phyloP scores from a whole-genome alignment of 2,888 invertebrate species.

The Thymelicus sylvestris region DNA sequence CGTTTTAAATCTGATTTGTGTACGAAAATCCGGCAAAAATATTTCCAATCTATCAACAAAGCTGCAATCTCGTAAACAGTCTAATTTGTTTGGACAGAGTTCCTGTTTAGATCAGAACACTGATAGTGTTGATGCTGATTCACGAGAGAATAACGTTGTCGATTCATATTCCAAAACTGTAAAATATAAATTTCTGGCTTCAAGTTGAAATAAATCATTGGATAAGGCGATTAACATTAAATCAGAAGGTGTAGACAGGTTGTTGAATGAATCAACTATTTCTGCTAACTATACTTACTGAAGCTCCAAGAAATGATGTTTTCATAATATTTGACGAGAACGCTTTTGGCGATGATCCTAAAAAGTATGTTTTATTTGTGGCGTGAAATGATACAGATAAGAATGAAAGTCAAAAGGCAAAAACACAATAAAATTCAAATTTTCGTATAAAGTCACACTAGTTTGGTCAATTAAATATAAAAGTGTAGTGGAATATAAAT shows the following conservation, averaged over 20 bases:
- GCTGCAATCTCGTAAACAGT: slow-evolving; percentile 18
- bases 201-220: too few species aligned
- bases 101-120: not conserved
- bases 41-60: slow-evolving; percentile 11
- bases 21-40: slow-evolving; percentile 10
- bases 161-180: not conserved
- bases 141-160: not conserved
- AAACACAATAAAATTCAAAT: slow-evolving; percentile 18
- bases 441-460: not conserved
- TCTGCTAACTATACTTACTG: too few species aligned
- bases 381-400: too few species aligned
- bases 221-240: too few species aligned
- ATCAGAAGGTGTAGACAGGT: too few species aligned
- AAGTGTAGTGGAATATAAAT: not conserved
- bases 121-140: not conserved
- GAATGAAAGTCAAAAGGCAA: not conserved
- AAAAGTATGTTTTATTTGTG: too few species aligned
- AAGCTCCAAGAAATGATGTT: too few species aligned
- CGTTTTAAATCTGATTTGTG: slow-evolving; percentile 11
- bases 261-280: too few species aligned
- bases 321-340: too few species aligned
- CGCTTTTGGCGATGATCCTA: too few species aligned
- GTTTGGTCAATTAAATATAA: not conserved
- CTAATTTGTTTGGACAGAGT: slow-evolving; percentile 15
- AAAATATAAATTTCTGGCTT: too few species aligned